phyloP scores from a whole-genome alignment of 1,140 invertebrate genomes.

The Bombus difficillimus region DNA sequence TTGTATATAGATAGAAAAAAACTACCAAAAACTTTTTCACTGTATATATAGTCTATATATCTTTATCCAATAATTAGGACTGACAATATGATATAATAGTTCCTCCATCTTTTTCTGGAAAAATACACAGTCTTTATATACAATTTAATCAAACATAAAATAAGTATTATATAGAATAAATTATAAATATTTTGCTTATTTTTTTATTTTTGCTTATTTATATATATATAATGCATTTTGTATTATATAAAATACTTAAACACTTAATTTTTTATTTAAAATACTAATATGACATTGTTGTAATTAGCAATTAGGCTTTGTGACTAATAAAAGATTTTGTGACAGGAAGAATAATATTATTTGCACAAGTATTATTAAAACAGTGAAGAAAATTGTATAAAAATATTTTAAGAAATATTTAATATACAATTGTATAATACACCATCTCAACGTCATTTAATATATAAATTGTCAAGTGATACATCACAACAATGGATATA shows the following conservation, averaged over 20 bases:
- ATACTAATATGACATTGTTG: background rate
- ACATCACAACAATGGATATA: conserved; percentile 12
- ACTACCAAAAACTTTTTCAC: conserved; percentile 44
- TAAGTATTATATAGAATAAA: background rate
- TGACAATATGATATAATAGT: conserved; percentile 23
- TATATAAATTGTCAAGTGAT: background rate
- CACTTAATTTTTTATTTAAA: background rate
- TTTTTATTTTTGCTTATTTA: too few relatives aligned
- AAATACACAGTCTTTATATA: conserved; percentile 23
- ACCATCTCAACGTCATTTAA: background rate
- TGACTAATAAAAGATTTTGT: background rate
- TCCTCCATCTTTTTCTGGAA: conserved; percentile 57
- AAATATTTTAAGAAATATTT: background rate
- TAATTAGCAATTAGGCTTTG: background rate
- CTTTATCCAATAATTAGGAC: conserved; percentile 28
- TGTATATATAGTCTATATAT: conserved; percentile 35
- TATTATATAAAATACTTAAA: background rate
- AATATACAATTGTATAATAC: background rate
- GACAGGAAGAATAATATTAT: background rate
- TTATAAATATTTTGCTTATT: background rate
- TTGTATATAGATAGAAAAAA: conserved; percentile 17
- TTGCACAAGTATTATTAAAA: background rate
- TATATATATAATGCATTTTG: background rate
- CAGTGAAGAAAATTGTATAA: background rate
- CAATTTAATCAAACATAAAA: background rate